Percentiles rank a stretch among this genome's conserved stretches.
Evolutionary conservation across 2,888 invertebrate species (phyloP).

Genomic region (Monopis laevigella): DNA sequence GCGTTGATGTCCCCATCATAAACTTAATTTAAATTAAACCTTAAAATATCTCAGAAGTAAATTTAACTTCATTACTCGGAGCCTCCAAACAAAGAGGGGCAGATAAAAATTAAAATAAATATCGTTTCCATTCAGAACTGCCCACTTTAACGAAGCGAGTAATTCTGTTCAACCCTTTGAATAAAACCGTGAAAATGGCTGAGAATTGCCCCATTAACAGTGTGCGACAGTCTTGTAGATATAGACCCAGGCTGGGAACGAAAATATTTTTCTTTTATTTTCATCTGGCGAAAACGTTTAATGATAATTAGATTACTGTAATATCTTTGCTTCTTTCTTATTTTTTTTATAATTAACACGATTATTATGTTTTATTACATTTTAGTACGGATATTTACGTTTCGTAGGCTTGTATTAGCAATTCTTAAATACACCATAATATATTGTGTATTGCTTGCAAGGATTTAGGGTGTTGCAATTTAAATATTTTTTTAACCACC

Average conservation of each 20-base stretch:
- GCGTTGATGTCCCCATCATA: too few species aligned
- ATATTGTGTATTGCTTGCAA: too few species aligned
- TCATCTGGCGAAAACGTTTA: conserved; percentile 32
- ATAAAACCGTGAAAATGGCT: conserved; percentile 48
- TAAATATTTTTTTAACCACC: too few species aligned
- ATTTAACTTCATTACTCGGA: conserved; percentile 3
- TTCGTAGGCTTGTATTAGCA: too few species aligned
- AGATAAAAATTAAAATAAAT: conserved; percentile 35
- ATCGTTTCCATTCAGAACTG: conserved; percentile 36
- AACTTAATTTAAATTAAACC: too few species aligned
- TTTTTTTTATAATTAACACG: too few species aligned
- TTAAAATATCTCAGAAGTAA: too few species aligned
- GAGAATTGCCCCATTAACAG: conserved; percentile 53
- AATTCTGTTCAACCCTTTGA: conserved; percentile 51
- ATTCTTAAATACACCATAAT: too few species aligned
- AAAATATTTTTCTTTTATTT: conserved; percentile 60
- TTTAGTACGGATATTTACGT: too few species aligned
- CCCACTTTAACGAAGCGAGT: conserved; percentile 51
- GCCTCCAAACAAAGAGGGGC: conserved; percentile 19
- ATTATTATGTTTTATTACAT: too few species aligned
- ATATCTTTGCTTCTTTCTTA: too few species aligned
- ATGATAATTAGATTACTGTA: conserved; percentile 47
- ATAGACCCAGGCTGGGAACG: conserved; percentile 27
- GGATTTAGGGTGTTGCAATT: too few species aligned
- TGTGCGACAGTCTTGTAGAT: conserved; percentile 46